Evolutionary conservation across 1,140 invertebrate genomes (phyloP), one percentile per base, ranked within the genome.

Genomic region (Potamilus streckersoni): DNA sequence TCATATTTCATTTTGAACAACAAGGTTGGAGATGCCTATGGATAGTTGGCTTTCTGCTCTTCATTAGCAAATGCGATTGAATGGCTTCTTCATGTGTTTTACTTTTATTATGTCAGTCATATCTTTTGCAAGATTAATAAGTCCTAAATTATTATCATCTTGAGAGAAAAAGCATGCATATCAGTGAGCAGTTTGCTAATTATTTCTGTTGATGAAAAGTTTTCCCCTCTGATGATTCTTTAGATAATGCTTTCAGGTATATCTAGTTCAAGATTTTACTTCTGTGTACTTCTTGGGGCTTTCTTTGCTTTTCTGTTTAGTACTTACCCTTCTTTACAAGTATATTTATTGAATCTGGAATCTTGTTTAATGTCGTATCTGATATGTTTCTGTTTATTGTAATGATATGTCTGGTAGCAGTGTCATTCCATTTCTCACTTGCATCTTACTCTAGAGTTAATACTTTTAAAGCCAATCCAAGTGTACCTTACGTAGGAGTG

Each of bases 1-100:
- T 90, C 86, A 85, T 91, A 80, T 59, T 91, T 91, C 72, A 93
- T 93, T 65, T 92, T 93, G 16, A 76, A 68, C 13, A 82, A 38
- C 17, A 80, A 64, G 15, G 79, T 38, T 16, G 82, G 81, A 2
- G 81, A 84, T 6, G 80, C 74, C 80, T 80, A 87, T 2, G 80
- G 81, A 62, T 69, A 74, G 20, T 57, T 70, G 17, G 65, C 72
- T 64, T 79, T 68, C 55, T 76, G 70, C 20, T 74, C 75, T 67
- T 71, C 61, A 31, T 78, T 62, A 61, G 66, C 64, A 57, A 23
- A 72, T 8, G 77, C 72, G 15, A 76, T n/a, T 20, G n/a, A 73
- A 70, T 14, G 66, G 65, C 60, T 76, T 74, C 64, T 73, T 76
- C 19, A 80, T 70, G 15, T 78, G 82, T 61, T 55, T 75, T 6